These are phyloP conservation scores for Acrocephalus scirpaceus DNA, from an alignment of 2,797 vertebrate species.

Conservation along the genomic window DNA sequence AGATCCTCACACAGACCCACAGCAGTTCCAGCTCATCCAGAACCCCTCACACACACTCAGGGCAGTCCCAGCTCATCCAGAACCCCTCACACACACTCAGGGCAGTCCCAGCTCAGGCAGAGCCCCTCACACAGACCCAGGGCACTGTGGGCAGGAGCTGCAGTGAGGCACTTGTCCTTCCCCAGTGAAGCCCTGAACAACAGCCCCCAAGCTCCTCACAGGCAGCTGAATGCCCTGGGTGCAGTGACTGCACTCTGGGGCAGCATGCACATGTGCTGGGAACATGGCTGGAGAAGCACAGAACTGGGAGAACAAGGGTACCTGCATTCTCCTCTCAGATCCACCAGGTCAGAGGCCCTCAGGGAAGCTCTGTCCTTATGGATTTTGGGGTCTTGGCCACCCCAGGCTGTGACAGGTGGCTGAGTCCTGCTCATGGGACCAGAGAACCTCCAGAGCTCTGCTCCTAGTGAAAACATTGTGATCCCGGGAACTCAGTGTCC, in stretches of 20 bases:
- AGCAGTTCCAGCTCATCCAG: background rate
- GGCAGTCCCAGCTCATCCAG: background rate
- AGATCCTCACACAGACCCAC: rapidly evolving
- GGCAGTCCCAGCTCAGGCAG: background rate
- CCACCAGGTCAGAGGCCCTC: background rate
- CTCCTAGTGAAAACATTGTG: rapidly evolving
- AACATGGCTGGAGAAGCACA: rapidly evolving
- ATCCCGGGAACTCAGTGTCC: background rate
- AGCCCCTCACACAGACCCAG: rapidly evolving
- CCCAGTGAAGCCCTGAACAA: rapidly evolving
- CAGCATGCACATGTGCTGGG: rapidly evolving
- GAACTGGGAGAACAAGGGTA: background rate
- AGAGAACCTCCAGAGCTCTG: background rate
- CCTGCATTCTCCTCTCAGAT: background rate
- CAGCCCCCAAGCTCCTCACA: background rate
- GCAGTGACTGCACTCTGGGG: rapidly evolving
- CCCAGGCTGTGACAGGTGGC: background rate
- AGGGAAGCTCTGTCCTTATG: rapidly evolving
- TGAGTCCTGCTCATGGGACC: background rate
- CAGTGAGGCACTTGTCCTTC: background rate
- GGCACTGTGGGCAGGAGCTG: background rate
- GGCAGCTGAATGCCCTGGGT: rapidly evolving
- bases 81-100: rapidly evolving
- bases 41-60: rapidly evolving
- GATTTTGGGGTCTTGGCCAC: background rate